Evolutionary conservation across 2,113 vertebrate genomes (phyloP).

Genomic region (Pipa parva): DNA sequence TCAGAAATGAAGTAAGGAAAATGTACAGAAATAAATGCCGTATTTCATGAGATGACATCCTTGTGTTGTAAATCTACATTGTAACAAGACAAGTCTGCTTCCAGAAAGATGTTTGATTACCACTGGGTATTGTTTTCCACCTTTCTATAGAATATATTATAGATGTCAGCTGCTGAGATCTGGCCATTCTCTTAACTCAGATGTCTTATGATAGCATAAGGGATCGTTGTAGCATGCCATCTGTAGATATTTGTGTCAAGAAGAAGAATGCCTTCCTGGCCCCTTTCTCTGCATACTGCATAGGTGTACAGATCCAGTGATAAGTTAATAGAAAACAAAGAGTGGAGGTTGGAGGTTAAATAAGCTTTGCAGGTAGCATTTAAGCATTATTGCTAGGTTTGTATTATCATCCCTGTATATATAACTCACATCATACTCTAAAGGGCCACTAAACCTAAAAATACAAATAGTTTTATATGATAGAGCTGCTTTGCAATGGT

Average conservation of each 20-base stretch:
- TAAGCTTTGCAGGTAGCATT: conserved; percentile 10
- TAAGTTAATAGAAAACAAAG: conserved; percentile 62
- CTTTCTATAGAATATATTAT: conserved; percentile 46
- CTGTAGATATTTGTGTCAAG: conserved; percentile 61
- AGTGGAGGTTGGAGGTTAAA: conserved; percentile 28
- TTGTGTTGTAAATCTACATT: too few relatives aligned
- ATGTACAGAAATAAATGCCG: too few relatives aligned
- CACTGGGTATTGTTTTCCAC: conserved; percentile 36
- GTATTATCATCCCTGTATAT: neutral
- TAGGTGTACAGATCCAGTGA: conserved; percentile 52
- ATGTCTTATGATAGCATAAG: conserved; percentile 48
- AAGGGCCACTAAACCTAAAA: too few relatives aligned
- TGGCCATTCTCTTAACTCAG: conserved; percentile 50
- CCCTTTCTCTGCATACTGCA: conserved; percentile 58
- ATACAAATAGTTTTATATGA: too few relatives aligned
- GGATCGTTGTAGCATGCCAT: conserved; percentile 51
- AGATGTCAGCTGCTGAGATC: conserved; percentile 50
- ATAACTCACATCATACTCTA: neutral
- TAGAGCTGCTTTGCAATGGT: too few relatives aligned
- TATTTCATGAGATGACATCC: neutral
- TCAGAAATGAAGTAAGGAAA: too few relatives aligned
- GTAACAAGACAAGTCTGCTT: neutral
- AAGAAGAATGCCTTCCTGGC: conserved; percentile 61
- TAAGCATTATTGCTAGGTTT: neutral
- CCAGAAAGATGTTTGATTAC: conserved; percentile 42